phyloP scores from a whole-genome alignment of 1,140 invertebrate species.

The Drosophila quadrilineata region DNA sequence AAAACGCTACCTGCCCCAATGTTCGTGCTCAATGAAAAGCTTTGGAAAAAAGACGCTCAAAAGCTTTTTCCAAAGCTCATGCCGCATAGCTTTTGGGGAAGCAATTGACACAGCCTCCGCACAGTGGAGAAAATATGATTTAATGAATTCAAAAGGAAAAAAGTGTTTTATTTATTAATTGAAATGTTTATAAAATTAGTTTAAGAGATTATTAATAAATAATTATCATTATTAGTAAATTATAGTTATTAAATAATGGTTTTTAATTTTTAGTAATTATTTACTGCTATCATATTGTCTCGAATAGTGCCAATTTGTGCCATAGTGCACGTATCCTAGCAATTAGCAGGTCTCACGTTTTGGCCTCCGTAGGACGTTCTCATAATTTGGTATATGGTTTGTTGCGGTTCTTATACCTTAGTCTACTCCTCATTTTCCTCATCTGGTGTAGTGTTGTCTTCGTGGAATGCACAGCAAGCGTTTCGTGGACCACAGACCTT shows the following conservation, averaged over 20 bases:
- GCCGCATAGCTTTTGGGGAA: constrained; percentile 45
- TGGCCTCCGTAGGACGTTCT: constrained; percentile 46
- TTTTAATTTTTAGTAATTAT: no score
- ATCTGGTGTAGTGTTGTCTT: constrained; percentile 24
- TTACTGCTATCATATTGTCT: no score
- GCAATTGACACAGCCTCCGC: not conserved
- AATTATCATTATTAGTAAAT: no score
- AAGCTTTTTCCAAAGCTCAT: constrained; percentile 39
- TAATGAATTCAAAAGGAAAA: no score
- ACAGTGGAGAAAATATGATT: not conserved
- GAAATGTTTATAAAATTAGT: not conserved
- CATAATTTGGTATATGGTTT: constrained; percentile 74
- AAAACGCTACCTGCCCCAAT: constrained; percentile 38
- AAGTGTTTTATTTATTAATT: not conserved
- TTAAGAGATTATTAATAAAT: not conserved
- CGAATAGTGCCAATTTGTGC: no score
- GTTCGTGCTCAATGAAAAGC: constrained; percentile 67
- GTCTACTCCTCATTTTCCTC: not conserved
- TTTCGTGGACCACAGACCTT: constrained; percentile 46
- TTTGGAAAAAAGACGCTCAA: constrained; percentile 12
- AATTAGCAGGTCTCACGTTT: not conserved
- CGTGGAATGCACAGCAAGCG: constrained; percentile 40
- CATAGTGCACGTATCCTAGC: constrained; percentile 15
- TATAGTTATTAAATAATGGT: no score
- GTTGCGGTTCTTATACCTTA: constrained; percentile 47